These are phyloP conservation scores for Lepus oiostolus DNA, from an alignment of 2,797 vertebrate species.

Conservation along the genomic window DNA sequence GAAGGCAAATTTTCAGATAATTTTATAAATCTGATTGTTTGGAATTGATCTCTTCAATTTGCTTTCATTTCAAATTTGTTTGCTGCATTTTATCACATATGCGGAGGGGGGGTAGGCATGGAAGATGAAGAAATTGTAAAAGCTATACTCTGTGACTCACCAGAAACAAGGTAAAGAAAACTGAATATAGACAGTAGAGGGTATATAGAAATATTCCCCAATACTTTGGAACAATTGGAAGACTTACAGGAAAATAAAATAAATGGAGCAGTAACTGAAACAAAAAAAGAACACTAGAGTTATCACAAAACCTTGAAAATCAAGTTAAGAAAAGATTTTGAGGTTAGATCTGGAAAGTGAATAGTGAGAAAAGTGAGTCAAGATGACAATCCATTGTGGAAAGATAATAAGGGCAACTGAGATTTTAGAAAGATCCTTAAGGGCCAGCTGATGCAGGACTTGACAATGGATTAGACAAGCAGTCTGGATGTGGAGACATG, in stretches of 20 bases:
- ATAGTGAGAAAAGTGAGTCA: constrained; percentile 33
- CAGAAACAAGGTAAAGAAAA: constrained; percentile 16
- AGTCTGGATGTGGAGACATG: neutral
- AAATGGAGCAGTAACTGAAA: constrained; percentile 25
- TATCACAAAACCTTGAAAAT: constrained; percentile 41
- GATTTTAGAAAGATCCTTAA: constrained; percentile 29
- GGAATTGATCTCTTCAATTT: neutral
- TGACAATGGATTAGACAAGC: constrained; percentile 16
- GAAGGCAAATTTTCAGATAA: constrained; percentile 2
- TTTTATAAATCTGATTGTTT: constrained; percentile 29
- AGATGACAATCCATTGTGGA: neutral
- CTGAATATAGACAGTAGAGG: constrained; percentile 21
- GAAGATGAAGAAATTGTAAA: neutral
- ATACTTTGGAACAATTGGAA: constrained; percentile 29
- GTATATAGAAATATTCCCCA: neutral
- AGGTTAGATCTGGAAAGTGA: neutral
- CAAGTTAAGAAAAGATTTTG: constrained; percentile 37
- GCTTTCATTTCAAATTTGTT: constrained; percentile 39
- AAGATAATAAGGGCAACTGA: neutral
- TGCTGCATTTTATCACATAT: constrained; percentile 39
- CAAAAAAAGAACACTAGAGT: neutral
- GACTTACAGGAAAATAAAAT: constrained; percentile 40
- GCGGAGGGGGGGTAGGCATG: neutral
- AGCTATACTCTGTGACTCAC: neutral
- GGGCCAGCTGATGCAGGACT: neutral